Base-by-base conservation (phyloP, 2,888 invertebrate genomes). In the Itoplectis maculator region DNA sequence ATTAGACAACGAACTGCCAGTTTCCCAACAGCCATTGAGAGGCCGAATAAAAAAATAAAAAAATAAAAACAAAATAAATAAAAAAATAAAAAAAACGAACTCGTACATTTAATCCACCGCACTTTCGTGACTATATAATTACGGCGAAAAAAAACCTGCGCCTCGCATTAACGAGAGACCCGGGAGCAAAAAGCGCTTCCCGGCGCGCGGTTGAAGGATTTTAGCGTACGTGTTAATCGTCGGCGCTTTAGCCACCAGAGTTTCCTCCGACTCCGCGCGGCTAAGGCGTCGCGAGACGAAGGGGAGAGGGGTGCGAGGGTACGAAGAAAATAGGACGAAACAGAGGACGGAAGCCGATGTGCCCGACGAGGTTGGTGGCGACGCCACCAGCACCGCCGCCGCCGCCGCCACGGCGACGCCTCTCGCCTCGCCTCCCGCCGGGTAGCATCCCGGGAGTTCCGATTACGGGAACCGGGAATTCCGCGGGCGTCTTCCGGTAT, bases 401-500 rank as follows among this genome's bases (percentile, higher is more conserved):
- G n/a, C n/a, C n/a, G n/a, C n/a, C n/a, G n/a, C n/a, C 73, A 42
- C 72, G 76, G 61, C 72, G 79, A 82, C 79, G 82, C 79, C 75
- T 75, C 61, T 29, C 29, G 29, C 29, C 3, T 18, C 23, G 54
- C 37, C 45, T 37, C 54, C 72, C 54, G n/a, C 61, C 68, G 59
- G 69, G 54, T 65, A 68, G n/a, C 72, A 72, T 49, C 51, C 66
- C 49, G 66, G 70, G 72, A 76, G 82, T 76, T 79, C 82, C 79
- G 79, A 82, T 82, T 79, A 69, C 79, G 82, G 79, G 68, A 83
- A 35, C 61, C 54, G 79, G 83, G 79, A 89, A 90, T 90, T 89
- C 88, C 88, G 81, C 82, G 84, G 87, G 87, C 85, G 85, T 87
- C 86, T 89, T 87, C 86, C 87, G 89, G 88, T 89, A 90, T 90